Conservation (phyloP, 1,140 invertebrate species). For the Drosophila tani region DNA sequence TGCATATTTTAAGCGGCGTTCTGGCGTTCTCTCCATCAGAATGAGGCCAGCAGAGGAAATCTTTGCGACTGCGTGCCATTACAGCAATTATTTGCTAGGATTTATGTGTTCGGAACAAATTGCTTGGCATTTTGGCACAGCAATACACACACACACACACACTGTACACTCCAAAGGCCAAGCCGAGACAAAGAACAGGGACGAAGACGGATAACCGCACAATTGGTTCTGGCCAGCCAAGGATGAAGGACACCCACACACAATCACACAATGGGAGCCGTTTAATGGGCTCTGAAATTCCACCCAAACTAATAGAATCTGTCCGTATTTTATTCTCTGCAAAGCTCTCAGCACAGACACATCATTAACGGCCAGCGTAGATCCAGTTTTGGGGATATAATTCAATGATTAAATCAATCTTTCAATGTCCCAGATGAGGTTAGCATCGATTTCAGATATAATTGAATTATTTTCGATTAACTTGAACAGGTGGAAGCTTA, state of each 20-base stretch:
- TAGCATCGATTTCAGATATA: conserved; percentile 18
- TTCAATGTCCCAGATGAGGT: conserved; percentile 26
- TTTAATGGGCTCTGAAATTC: conserved; percentile 24
- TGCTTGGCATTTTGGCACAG: conserved; percentile 61
- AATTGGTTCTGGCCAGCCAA: conserved; percentile 27
- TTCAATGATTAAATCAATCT: conserved; percentile 46
- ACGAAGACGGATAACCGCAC: conserved; percentile 52
- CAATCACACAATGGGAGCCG: conserved; percentile 29
- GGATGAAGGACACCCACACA: conserved; percentile 36
- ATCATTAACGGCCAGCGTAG: conserved; percentile 11
- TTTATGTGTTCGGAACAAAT: conserved; percentile 74
- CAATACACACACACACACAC: background rate
- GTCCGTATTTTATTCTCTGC: conserved; percentile 13
- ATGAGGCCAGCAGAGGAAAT: conserved; percentile 49
- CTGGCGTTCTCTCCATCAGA: conserved; percentile 23
- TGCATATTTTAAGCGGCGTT: conserved; percentile 60
- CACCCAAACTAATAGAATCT: conserved; percentile 35
- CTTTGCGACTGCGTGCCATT: conserved; percentile 43
- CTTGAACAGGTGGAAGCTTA: background rate
- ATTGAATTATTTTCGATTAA: conserved; percentile 9
- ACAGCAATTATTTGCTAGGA: conserved; percentile 58
- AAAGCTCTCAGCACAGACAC: background rate
- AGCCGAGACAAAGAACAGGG: conserved; percentile 27
- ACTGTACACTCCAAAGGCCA: conserved; percentile 12
- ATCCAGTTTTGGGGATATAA: conserved; percentile 21